Evolutionary conservation across 30 jellyfish, hydroid and myxozoan genomes (phyloP), one percentile per base, ranked within the genome.

Genomic region (Clytia hemisphaerica): DNA sequence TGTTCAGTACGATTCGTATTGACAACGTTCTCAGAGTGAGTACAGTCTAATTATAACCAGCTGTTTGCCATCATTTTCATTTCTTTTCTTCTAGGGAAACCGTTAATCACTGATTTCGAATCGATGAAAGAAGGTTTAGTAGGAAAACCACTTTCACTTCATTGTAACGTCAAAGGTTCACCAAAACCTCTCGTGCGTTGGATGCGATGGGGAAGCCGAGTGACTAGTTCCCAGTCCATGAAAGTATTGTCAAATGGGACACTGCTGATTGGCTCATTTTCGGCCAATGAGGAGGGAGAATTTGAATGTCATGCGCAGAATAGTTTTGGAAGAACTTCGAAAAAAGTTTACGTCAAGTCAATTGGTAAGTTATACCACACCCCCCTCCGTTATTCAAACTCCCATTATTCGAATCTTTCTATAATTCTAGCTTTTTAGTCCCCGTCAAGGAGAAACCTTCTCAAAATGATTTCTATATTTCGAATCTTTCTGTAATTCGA

Each of bases 181-280:
- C 88, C 94, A 7, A 32, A 37, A 35, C 73, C 88, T 5, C 72
- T 88, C 2, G 58, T 35, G 45, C 40, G 2, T 26, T 82, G 94
- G 94, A 6, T 61, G 7, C 64, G 73, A 51, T 65, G 78, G 83
- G 78, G 37, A 4, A 42, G 37, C 38, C 67, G 66, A 7, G 62
- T n/a, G n/a, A n/a, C 70, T 32, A 71, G 58, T 71, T 59, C 72
- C 42, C 79, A 60, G 49, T 38, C 59, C 35, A 42, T 37, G 49
- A 61, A n/a, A n/a, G n/a, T 82, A 40, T 64, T 54, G 25, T 78
- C 58, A 61, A 82, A 82, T 67, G 94, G 94, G 32, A 82, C 94
- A 14, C 44, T 82, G 45, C 19, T 37, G 22, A 51, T 82, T 1
- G 31, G 48, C 14, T 44, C 83, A 2, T 83, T 82, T 9, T 72